phyloP scores from a whole-genome alignment of 2,113 vertebrate genomes.

The Micronisus gabar region DNA sequence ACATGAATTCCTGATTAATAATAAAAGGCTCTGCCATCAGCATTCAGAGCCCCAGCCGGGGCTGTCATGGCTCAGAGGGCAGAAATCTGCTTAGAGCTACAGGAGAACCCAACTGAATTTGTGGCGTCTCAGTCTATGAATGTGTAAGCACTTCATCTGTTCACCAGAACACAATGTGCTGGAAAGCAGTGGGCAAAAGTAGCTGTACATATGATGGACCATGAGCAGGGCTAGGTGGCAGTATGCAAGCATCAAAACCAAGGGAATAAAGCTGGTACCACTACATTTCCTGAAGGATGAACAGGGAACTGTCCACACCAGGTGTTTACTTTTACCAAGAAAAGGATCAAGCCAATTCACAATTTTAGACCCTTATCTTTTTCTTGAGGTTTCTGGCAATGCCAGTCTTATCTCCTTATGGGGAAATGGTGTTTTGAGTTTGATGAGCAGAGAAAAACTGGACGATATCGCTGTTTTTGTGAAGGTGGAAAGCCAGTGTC shows the following conservation, averaged over 20 bases:
- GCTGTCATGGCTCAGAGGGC: slow-evolving; percentile 80
- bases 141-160: slow-evolving; percentile 83
- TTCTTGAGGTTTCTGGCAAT: background rate
- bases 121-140: slow-evolving; percentile 83
- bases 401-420: background rate
- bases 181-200: background rate
- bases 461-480: background rate
- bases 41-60: slow-evolving; percentile 76
- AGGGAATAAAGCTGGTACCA: background rate
- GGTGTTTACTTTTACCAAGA: background rate
- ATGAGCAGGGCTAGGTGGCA: slow-evolving; percentile 18
- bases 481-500: background rate
- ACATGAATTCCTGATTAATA: slow-evolving; percentile 76
- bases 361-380: background rate
- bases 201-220: background rate
- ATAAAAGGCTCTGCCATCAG: slow-evolving; percentile 75
- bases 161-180: slow-evolving; percentile 53
- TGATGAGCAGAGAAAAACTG: background rate
- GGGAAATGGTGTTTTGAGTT: background rate
- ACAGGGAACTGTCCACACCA: background rate
- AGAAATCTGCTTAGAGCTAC: slow-evolving; percentile 82
- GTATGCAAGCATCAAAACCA: background rate
- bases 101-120: slow-evolving; percentile 81
- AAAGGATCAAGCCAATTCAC: background rate
- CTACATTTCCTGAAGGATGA: background rate